Evolutionary conservation across 2,888 invertebrate species (phyloP), one percentile per base, ranked within the genome.

Genomic region (Polymixis lichenea): DNA sequence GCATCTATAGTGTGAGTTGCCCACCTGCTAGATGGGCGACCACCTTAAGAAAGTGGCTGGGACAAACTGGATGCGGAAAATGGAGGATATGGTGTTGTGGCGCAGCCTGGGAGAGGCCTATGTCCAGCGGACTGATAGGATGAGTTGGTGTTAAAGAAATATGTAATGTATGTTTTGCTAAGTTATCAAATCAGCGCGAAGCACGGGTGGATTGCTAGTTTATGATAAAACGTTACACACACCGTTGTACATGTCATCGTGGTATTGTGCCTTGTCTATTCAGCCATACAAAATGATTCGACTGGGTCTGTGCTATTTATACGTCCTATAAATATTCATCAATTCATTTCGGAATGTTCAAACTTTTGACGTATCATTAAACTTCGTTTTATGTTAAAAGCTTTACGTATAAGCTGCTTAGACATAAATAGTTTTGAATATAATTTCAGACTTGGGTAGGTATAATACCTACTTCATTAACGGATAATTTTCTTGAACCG

Each of bases 351-450:
- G n/a, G 19, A 81, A 68, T 46, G 25, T 81, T 61, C n/a, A 75
- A 81, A 75, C 28, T 80, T 46, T 43, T 67, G 75, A 75, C 28
- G 75, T 81, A 64, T 81, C 51, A 81, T 81, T 79, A 81, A 79
- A 75, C 62, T 75, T 68, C 51, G 19, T 79, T 81, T 81, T 58
- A 74, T 32, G 56, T 46, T 64, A 64, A 58, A 46, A 75, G 75
- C 75, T 25, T 75, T 64, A 53, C 64, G 1, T 75, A 17, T 75
- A 81, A 81, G 62, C 81, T 22, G 67, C 62, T 79, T 79, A 75
- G 8, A 53, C 38, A 81, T 62, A 81, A 80, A 81, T 79, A 81
- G 78, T 79, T 79, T 53, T 56, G 58, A 68, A 79, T 75, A 53
- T 58, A 53, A 81, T 58, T 81, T 75, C 43, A 78, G 46, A 58